Percentiles rank a stretch among this genome's conserved stretches.
Evolutionary conservation across 2,113 vertebrate genomes (phyloP).

Genomic region (Mellivora capensis): DNA sequence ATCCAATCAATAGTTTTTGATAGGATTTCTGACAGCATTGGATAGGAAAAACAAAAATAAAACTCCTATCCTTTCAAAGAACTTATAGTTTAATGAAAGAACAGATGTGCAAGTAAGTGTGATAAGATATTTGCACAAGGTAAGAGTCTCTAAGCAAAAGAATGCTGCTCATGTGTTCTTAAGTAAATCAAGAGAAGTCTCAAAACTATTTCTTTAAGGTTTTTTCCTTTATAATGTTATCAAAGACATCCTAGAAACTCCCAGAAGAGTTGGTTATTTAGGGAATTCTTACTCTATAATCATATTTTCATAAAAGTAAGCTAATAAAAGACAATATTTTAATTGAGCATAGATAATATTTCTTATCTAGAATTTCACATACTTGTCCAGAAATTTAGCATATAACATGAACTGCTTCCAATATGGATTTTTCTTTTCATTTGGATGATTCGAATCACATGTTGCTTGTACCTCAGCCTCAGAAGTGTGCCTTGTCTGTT

Average conservation of each 20-base stretch:
- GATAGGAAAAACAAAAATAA: not conserved
- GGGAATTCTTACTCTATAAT: not conserved
- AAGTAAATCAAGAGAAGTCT: not conserved
- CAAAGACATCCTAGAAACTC: not conserved
- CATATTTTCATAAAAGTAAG: not conserved
- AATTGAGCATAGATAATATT: not conserved
- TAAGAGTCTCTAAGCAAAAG: not conserved
- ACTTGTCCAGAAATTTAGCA: not conserved
- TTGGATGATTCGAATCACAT: constrained; percentile 70
- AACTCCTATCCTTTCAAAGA: not conserved
- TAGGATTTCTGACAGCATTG: not conserved
- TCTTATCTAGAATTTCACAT: not conserved
- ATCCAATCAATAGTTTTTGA: not conserved
- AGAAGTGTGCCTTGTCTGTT: constrained; percentile 62
- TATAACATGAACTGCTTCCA: not conserved
- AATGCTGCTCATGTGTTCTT: not conserved
- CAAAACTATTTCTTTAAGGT: not conserved
- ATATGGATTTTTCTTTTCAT: not conserved
- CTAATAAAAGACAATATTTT: not conserved
- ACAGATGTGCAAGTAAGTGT: not conserved
- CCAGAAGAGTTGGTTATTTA: not conserved
- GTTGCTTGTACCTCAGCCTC: constrained; percentile 54
- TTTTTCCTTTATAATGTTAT: not conserved
- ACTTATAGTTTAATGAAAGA: not conserved
- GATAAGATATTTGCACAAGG: not conserved